These are phyloP conservation scores for Scrobipalpa costella DNA, from an alignment of 2,888 invertebrate genomes.

Conservation along the genomic window DNA sequence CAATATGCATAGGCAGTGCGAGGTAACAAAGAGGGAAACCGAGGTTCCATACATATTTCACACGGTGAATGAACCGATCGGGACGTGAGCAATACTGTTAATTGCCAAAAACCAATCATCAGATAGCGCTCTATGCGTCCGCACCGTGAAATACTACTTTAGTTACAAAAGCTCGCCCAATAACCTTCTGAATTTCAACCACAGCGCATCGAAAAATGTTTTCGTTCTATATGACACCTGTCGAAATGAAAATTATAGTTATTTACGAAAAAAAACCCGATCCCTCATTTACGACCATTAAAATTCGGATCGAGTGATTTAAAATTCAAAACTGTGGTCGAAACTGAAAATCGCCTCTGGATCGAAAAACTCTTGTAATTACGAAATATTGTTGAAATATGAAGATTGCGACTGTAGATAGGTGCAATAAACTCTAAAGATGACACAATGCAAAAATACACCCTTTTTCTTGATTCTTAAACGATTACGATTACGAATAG, in stretches of 20 bases:
- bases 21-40: conserved; percentile 70
- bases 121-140: conserved; percentile 76
- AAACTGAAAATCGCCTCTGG: conserved; percentile 31
- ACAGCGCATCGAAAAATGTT: conserved; percentile 16
- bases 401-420: conserved; percentile 22
- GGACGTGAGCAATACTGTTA: conserved; percentile 79
- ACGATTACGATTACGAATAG: neutral
- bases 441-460: neutral
- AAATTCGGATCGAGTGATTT: conserved; percentile 44
- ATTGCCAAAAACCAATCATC: conserved; percentile 82
- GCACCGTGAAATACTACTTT: conserved; percentile 76
- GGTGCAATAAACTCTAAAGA: neutral
- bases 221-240: conserved; percentile 31
- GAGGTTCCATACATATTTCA: conserved; percentile 78
- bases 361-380: conserved; percentile 22
- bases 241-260: conserved; percentile 32
- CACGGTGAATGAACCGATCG: conserved; percentile 78
- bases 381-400: conserved; percentile 26
- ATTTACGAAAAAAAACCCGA: conserved; percentile 31
- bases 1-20: conserved; percentile 43
- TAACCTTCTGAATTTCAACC: conserved; percentile 28
- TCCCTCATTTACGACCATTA: conserved; percentile 45
- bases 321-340: conserved; percentile 37
- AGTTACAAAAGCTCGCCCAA: conserved; percentile 63
- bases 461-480: neutral